Evolutionary conservation across 2,797 vertebrate species (phyloP), one percentile per base, ranked within the genome.

Genomic region (Enteromius treurensis): DNA sequence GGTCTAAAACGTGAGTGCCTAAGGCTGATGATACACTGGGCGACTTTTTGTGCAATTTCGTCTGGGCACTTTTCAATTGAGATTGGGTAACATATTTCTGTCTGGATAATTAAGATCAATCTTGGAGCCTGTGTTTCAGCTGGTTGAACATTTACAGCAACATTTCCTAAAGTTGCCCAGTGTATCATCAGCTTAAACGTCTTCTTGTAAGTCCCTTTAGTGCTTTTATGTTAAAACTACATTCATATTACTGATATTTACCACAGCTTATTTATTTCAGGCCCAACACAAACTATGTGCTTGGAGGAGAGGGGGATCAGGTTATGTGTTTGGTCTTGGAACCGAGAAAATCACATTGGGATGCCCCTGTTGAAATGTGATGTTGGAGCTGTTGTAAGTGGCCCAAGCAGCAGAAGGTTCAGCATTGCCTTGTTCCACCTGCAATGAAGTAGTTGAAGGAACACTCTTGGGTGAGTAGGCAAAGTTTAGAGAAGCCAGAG

Each of bases 401-500:
- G 0, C 11, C 49, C 5, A 65, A 47, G 64, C 13, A 23, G n/a
- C 23, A 45, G 32, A 47, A 26, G 9, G 14, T 29, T 45, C 19
- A 11, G 14, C 13, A 51, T 15, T 17, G 29, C 21, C 23, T n/a
- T 5, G 51, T 23, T 34, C 29, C n/a, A 37, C 14, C 4, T 51
- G 4, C 11, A n/a, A 37, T 47, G 34, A 5, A 15, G 45, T 0
- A 11, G 60, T 8, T 14, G 69, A 58, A 34, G 69, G 45, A 45
- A 15, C 4, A 14, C 1, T 32, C 2, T 29, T 70, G 65, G 65
- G 26, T 40, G 5, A 6, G 34, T 17, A 19, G 74, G 32, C 3
- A 5, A 49, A 1, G 71, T n/a, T 58, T 13, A 8, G 34, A 21
- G 47, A 4, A n/a, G 83, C 51, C 67, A 83, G 11, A 69, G 82